Percentiles rank a stretch among this genome's conserved stretches.
phyloP scores from a whole-genome alignment of 2,797 vertebrate species.

The Rousettus madagascariensis region DNA sequence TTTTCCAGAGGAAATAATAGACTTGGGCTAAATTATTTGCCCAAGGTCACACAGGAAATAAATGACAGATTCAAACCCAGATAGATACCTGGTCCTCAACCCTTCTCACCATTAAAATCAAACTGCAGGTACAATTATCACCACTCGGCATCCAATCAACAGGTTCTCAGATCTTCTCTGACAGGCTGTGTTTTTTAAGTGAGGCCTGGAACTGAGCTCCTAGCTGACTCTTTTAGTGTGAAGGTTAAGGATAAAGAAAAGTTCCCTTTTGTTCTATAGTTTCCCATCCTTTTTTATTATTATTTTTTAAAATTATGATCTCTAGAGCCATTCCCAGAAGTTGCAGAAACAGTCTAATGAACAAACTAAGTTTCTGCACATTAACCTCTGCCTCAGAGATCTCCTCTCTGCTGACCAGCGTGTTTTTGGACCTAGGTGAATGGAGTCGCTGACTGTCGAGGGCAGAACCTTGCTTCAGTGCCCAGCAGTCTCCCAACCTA shows the following conservation, averaged over 20 bases:
- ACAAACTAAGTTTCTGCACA: not conserved
- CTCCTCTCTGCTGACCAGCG: not conserved
- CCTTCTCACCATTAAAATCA: not conserved
- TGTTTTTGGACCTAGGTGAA: conserved; percentile 84
- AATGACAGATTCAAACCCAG: not conserved
- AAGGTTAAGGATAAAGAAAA: not conserved
- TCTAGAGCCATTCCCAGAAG: not conserved
- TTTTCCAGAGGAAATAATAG: not conserved
- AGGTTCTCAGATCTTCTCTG: not conserved
- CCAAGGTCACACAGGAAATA: not conserved
- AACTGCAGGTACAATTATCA: not conserved
- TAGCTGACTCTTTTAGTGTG: not conserved
- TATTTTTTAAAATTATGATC: not conserved
- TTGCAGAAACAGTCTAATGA: not conserved
- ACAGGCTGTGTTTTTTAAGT: not conserved
- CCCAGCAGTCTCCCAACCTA: conserved; percentile 84
- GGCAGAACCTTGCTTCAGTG: conserved; percentile 82
- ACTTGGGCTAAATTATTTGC: conserved; percentile 2
- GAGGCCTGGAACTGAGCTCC: not conserved
- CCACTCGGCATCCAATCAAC: not conserved
- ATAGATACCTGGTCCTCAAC: not conserved
- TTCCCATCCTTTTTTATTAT: not conserved
- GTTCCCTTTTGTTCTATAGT: not conserved
- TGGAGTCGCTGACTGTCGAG: conserved; percentile 85
- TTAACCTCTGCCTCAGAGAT: not conserved